Percentiles rank a stretch among this genome's conserved stretches.
Evolutionary conservation across 2,888 invertebrate species (phyloP).

Genomic region (Hypselothyrea guttata): DNA sequence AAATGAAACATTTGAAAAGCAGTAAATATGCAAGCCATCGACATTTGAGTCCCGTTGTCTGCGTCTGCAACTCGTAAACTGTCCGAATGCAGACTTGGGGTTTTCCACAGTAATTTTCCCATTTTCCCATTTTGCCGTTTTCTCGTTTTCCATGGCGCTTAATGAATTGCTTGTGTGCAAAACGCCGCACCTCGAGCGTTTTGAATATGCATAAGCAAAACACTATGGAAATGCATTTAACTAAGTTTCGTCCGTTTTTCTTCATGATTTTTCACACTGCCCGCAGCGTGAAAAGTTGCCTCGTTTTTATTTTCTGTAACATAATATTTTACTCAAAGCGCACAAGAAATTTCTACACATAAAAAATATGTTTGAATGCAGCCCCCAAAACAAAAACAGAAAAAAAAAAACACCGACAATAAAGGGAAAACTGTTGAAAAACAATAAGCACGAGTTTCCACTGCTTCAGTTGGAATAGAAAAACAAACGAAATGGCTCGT

Average conservation of each 20-base stretch:
- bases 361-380: constrained; percentile 60
- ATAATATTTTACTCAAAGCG: constrained; percentile 73
- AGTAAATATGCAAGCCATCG: constrained; percentile 75
- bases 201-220: constrained; percentile 67
- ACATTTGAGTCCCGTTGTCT: constrained; percentile 50
- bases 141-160: constrained; percentile 59
- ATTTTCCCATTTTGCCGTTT: too few species aligned
- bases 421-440: neutral
- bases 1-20: constrained; percentile 79
- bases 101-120: constrained; percentile 57
- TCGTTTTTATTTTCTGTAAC: constrained; percentile 57
- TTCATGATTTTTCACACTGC: neutral
- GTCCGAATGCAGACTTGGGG: constrained; percentile 23
- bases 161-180: constrained; percentile 72
- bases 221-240: constrained; percentile 64
- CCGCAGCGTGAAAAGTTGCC: constrained; percentile 19
- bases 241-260: constrained; percentile 42
- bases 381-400: constrained; percentile 12
- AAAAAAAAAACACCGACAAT: neutral
- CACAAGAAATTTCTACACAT: constrained; percentile 36
- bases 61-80: constrained; percentile 76
- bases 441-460: constrained; percentile 24
- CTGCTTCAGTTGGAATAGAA: constrained; percentile 24
- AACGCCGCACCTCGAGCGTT: constrained; percentile 34
- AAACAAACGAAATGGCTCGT: constrained; percentile 75